A percentile compares a stretch with the other conserved stretches of the same genome.
phyloP scores from a whole-genome alignment of 92 coral and sea anemone species.

The Phenganax stokvisi region DNA sequence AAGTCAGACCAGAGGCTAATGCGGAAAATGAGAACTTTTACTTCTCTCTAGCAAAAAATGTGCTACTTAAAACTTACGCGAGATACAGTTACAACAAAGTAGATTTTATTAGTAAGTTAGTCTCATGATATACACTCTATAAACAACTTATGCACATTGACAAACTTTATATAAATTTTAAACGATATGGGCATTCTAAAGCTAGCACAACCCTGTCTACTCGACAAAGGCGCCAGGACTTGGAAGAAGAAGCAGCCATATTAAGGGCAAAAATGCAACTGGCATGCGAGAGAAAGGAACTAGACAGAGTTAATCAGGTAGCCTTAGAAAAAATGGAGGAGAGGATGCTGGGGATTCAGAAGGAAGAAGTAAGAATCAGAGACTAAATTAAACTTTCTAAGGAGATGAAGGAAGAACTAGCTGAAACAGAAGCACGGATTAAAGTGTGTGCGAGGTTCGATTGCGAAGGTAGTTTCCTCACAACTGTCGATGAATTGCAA shows the following conservation, averaged over 20 bases:
- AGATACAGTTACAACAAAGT: no score
- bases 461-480: neutral
- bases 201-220: conserved; percentile 14
- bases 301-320: conserved; percentile 21
- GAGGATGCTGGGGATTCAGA: conserved; percentile 30
- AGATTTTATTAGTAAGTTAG: no score
- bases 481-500: neutral
- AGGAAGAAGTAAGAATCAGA: conserved; percentile 39
- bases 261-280: conserved; percentile 41
- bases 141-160: no score
- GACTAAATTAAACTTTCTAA: conserved; percentile 29
- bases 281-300: conserved; percentile 33
- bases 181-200: neutral
- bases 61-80: no score
- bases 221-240: conserved; percentile 30
- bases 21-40: no score
- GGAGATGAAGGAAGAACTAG: conserved; percentile 36
- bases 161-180: no score
- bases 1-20: no score
- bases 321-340: conserved; percentile 34
- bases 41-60: no score
- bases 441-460: neutral
- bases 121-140: no score
- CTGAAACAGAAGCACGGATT: conserved; percentile 37
- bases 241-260: conserved; percentile 44